phyloP scores from a whole-genome alignment of 1,140 invertebrate genomes.

The Orussus abietinus region DNA sequence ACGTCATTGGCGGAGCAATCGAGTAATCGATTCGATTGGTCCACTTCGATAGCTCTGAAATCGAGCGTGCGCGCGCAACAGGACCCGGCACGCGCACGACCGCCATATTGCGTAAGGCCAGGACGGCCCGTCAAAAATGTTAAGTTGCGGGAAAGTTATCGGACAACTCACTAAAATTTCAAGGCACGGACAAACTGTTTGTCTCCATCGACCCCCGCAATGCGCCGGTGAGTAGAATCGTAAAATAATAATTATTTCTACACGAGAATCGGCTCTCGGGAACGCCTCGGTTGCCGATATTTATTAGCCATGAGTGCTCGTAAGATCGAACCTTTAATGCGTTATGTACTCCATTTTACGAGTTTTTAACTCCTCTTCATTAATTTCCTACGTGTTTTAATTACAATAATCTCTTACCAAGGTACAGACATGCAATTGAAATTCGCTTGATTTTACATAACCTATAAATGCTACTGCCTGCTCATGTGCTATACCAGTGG shows the following conservation, averaged over 20 bases:
- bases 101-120: conserved; percentile 37
- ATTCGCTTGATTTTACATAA: neutral
- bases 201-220: conserved; percentile 16
- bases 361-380: neutral
- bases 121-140: conserved; percentile 26
- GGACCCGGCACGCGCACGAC: conserved; percentile 20
- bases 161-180: conserved; percentile 28
- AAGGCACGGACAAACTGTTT: conserved; percentile 19
- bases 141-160: conserved; percentile 28
- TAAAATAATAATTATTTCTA: neutral
- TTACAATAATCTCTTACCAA: neutral
- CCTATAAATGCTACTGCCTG: conserved; percentile 2
- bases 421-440: neutral
- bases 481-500: neutral
- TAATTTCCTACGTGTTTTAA: neutral
- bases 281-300: neutral
- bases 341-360: neutral
- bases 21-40: no score
- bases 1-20: no score
- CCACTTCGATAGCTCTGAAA: no score
- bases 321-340: neutral
- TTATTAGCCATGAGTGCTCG: neutral
- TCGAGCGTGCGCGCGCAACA: no score
- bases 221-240: conserved; percentile 20
- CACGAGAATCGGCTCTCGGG: neutral